Percentiles rank a stretch among this genome's conserved stretches.
Evolutionary conservation across 64 coral and sea anemone genomes (phyloP).

Genomic region (Montipora efflorescens): DNA sequence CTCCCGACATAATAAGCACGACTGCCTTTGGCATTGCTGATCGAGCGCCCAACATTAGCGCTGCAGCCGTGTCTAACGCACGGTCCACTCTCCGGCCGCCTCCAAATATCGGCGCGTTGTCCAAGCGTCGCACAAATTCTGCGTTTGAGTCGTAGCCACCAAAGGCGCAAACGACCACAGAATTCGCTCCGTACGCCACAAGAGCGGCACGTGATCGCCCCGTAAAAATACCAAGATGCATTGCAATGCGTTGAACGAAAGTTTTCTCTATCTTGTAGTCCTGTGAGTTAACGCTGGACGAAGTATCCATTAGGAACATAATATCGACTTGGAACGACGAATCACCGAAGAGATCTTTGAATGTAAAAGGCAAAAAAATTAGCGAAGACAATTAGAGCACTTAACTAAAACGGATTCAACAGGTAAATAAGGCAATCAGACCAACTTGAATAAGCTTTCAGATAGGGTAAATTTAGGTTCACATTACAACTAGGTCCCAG

Average conservation of each 20-base stretch:
- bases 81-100: slow-evolving; percentile 49
- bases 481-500: too few relatives aligned
- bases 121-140: slow-evolving; percentile 10
- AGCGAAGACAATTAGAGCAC: too few relatives aligned
- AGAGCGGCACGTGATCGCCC: slow-evolving; percentile 53
- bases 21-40: slow-evolving; percentile 46
- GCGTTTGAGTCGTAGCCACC: slow-evolving; percentile 43
- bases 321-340: slow-evolving; percentile 52
- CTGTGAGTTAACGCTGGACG: slow-evolving; percentile 37
- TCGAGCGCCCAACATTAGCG: slow-evolving; percentile 40
- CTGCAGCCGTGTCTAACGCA: slow-evolving; percentile 46
- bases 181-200: slow-evolving; percentile 46
- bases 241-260: slow-evolving; percentile 70
- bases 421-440: too few relatives aligned
- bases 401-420: too few relatives aligned
- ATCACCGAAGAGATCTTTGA: slow-evolving; percentile 12
- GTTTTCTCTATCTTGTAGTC: slow-evolving; percentile 67
- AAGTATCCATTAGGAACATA: slow-evolving; percentile 81
- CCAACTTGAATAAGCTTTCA: too few relatives aligned
- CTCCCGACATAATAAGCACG: slow-evolving; percentile 61
- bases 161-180: slow-evolving; percentile 32
- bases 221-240: slow-evolving; percentile 61
- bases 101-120: slow-evolving; percentile 25
- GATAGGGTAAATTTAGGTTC: too few relatives aligned
- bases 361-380: not conserved